Percentiles rank a stretch among this genome's conserved stretches.
Evolutionary conservation across 2,113 vertebrate genomes (phyloP).

Genomic region (Petroica traversi): DNA sequence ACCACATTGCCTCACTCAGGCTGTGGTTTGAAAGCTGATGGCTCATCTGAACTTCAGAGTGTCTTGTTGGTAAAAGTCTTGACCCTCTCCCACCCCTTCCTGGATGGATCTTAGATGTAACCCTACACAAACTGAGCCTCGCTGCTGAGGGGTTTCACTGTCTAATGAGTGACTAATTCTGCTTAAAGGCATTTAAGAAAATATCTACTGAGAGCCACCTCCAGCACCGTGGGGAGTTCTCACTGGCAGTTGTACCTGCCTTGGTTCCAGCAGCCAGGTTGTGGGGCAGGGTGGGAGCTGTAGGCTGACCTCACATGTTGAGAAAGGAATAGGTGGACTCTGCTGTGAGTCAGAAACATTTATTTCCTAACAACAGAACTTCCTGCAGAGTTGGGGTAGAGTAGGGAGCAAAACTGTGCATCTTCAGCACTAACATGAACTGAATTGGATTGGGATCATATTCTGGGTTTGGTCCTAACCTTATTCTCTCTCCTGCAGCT

Average conservation of each 20-base stretch:
- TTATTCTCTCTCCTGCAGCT: slow-evolving; percentile 71
- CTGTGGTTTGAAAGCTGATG: background rate
- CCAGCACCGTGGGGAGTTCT: background rate
- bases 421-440: background rate
- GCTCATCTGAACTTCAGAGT: background rate
- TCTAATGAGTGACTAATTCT: background rate
- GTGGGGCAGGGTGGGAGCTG: background rate
- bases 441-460: accelerated
- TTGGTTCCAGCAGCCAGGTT: background rate
- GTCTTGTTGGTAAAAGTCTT: background rate
- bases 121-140: background rate
- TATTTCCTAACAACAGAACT: background rate
- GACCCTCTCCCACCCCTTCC: background rate
- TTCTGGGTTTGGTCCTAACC: background rate
- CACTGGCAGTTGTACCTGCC: background rate
- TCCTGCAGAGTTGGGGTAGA: background rate
- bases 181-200: background rate
- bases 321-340: background rate
- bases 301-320: background rate
- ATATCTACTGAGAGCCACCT: background rate
- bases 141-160: background rate
- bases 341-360: background rate
- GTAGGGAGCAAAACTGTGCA: background rate
- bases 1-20: background rate
- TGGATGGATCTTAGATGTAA: background rate